Evolutionary conservation across 2,888 invertebrate species (phyloP), one percentile per base, ranked within the genome.

Genomic region (Erebia epiphron): DNA sequence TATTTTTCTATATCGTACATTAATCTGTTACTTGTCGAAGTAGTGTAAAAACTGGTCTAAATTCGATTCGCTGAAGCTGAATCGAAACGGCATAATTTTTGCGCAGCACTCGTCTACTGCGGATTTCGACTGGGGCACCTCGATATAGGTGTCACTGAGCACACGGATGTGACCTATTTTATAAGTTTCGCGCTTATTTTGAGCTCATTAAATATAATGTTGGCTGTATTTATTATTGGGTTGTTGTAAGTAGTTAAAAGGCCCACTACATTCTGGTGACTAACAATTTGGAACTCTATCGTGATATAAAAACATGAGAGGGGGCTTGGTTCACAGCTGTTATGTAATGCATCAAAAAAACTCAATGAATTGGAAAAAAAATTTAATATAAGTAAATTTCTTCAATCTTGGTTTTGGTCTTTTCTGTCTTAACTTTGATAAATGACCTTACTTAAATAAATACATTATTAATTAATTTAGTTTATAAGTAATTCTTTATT

Each of bases 111-210:
- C 79, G 68, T 72, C 75, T 74, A 75, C 72, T 79, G 73, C 75
- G 73, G 82, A 72, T 72, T 82, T 79, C 77, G 76, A 81, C 81
- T 79, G 82, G 83, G 82, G 82, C 82, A 79, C 80, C 82, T 80
- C 80, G 79, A 81, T 83, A 85, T 75, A 83, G 84, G 82, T 88
- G 86, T 84, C 82, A 82, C 82, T 83, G 80, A 86, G 83, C 85
- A 86, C 84, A 81, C 86, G 86, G 84, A 87, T 88, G 85, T 91
- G 91, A 92, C 92, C 92, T 91, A 92, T 90, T 89, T 92, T 80
- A 79, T 71, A 57, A 69, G 67, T 73, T 76, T 72, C 66, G 69
- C 69, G 72, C 72, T 64, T 73, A 63, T 26, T 63, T 18, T 16
- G 58, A 58, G 50, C 49, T n/a, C 11, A 49, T 21, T 57, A 56